phyloP scores from a whole-genome alignment of 1,140 invertebrate species.

The Caerostris extrusa region DNA sequence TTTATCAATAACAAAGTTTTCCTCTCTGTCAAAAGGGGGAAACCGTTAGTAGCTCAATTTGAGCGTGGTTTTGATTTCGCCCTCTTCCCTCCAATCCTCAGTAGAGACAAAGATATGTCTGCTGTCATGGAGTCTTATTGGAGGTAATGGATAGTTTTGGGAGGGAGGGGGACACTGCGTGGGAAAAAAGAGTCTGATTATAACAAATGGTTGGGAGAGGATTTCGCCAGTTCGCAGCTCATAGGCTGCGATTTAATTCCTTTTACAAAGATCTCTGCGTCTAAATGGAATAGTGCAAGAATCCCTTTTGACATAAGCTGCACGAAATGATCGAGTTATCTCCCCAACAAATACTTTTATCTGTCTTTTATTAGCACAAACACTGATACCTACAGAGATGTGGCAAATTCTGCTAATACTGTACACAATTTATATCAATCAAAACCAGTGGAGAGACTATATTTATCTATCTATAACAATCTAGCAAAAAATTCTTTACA shows the following conservation, averaged over 20 bases:
- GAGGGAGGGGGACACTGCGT: neutral
- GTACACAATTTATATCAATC: neutral
- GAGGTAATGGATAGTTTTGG: constrained; percentile 57
- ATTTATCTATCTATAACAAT: too few relatives aligned
- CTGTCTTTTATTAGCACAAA: neutral
- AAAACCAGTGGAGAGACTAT: neutral
- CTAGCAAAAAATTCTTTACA: too few relatives aligned
- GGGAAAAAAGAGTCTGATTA: neutral
- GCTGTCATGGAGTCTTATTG: constrained; percentile 65
- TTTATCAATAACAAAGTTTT: constrained; percentile 27
- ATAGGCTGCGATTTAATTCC: constrained; percentile 52
- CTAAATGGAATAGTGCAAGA: constrained; percentile 9
- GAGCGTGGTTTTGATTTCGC: constrained; percentile 28
- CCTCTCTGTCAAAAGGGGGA: constrained; percentile 23
- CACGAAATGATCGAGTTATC: neutral
- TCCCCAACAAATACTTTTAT: neutral
- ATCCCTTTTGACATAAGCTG: neutral
- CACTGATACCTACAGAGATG: neutral
- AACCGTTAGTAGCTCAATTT: constrained; percentile 58
- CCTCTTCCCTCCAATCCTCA: constrained; percentile 12
- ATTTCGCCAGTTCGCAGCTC: constrained; percentile 27
- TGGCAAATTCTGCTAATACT: neutral
- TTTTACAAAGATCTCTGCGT: neutral
- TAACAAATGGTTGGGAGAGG: constrained; percentile 54
- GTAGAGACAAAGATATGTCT: constrained; percentile 60